Conservation (phyloP, 2,888 invertebrate species). For the Digitonthophagus gazella region DNA sequence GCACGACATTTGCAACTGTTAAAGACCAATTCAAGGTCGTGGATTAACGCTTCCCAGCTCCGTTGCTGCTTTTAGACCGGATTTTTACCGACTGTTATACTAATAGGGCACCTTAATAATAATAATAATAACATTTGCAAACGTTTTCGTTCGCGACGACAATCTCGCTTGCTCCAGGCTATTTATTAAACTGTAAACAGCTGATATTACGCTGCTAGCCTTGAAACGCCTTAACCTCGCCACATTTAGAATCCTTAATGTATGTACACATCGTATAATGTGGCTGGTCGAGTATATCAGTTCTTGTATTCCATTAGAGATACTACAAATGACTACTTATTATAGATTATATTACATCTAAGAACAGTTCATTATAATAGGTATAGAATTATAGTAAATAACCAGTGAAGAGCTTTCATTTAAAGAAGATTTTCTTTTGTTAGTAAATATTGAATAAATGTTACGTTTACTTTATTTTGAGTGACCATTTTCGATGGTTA, state of each 20-base stretch:
- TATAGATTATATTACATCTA: no score
- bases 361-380: no score
- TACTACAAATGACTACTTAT: neutral
- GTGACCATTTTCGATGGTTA: neutral
- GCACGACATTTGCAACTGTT: neutral
- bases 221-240: constrained; percentile 36
- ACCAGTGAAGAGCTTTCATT: no score
- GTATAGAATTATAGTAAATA: no score
- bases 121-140: constrained; percentile 1
- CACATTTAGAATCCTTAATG: constrained; percentile 27
- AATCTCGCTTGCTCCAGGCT: neutral
- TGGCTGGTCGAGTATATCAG: neutral
- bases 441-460: no score
- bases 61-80: neutral
- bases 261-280: neutral
- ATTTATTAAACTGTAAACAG: constrained; percentile 36
- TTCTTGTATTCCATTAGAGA: neutral
- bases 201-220: constrained; percentile 40
- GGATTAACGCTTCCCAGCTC: neutral
- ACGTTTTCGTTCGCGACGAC: constrained; percentile 2
- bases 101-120: neutral
- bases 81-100: no score
- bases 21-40: neutral
- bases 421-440: no score
- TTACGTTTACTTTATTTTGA: no score